Conservation (phyloP, 1,140 invertebrate species). For the Lepidurus couesii region DNA sequence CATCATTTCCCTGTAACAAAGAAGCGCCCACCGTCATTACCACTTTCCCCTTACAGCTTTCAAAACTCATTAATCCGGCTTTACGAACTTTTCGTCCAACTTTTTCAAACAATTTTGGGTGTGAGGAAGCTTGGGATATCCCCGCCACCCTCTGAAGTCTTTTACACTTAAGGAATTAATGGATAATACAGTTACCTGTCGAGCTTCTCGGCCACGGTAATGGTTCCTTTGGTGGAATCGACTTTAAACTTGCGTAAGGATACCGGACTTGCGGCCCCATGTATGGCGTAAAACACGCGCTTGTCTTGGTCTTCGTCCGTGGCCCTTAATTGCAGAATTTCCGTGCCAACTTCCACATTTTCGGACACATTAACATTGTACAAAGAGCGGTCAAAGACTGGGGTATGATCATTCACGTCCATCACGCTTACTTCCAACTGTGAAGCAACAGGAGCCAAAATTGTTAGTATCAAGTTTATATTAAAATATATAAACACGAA, state of each 20-base stretch:
- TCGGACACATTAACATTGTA: slow-evolving; percentile 74
- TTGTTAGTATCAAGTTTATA: background rate
- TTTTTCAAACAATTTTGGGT: too few relatives aligned
- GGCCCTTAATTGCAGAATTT: slow-evolving; percentile 59
- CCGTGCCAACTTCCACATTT: slow-evolving; percentile 56
- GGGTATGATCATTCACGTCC: slow-evolving; percentile 76
- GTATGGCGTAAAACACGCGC: slow-evolving; percentile 67
- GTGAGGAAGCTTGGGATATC: too few relatives aligned
- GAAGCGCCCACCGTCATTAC: background rate
- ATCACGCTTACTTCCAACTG: slow-evolving; percentile 65
- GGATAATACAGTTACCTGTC: slow-evolving; percentile 51
- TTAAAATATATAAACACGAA: too few relatives aligned
- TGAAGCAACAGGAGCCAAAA: slow-evolving; percentile 34
- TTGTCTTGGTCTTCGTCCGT: slow-evolving; percentile 64
- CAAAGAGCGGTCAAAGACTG: slow-evolving; percentile 60
- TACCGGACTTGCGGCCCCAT: slow-evolving; percentile 65
- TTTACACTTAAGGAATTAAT: too few relatives aligned
- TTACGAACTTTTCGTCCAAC: too few relatives aligned
- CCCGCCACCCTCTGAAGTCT: too few relatives aligned
- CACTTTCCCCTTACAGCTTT: background rate
- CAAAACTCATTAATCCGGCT: background rate
- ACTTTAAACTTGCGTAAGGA: slow-evolving; percentile 71
- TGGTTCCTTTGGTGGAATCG: slow-evolving; percentile 66
- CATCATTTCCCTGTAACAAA: slow-evolving; percentile 59
- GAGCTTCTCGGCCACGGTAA: slow-evolving; percentile 61